Evolutionary conservation across 2,113 vertebrate species (phyloP).

Genomic region (Strigops habroptila): DNA sequence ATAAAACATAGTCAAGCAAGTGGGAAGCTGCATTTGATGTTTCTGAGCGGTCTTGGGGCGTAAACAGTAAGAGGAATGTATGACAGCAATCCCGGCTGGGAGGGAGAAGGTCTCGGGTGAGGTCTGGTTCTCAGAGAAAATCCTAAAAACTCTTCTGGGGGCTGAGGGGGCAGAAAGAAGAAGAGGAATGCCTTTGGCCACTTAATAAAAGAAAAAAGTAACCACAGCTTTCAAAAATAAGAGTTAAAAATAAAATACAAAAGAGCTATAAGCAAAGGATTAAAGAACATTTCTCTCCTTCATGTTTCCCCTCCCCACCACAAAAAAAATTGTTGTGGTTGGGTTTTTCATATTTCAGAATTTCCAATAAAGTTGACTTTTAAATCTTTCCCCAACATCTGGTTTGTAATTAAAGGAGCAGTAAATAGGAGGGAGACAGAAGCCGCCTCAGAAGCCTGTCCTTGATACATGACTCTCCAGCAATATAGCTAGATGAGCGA

Average conservation of each 20-base stretch:
- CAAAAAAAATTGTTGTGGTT: conserved; percentile 24
- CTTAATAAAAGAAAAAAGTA: conserved; percentile 26
- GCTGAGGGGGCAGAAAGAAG: background rate
- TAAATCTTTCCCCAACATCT: conserved; percentile 39
- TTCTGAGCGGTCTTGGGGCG: background rate
- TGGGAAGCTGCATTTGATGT: background rate
- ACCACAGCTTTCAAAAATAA: conserved; percentile 20
- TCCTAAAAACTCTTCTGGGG: background rate
- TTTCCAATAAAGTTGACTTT: conserved; percentile 59
- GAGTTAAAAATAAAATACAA: conserved; percentile 55
- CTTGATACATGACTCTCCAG: conserved; percentile 5
- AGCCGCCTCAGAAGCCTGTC: conserved; percentile 16
- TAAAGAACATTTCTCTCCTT: conserved; percentile 54
- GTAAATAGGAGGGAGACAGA: conserved; percentile 36
- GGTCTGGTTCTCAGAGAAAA: conserved; percentile 39
- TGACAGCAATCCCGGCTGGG: background rate
- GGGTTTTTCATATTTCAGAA: conserved; percentile 12
- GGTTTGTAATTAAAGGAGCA: conserved; percentile 28
- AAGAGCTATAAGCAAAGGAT: conserved; percentile 23
- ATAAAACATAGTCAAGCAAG: background rate
- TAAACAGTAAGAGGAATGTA: conserved; percentile 23
- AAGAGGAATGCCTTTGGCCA: background rate
- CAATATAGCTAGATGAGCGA: background rate
- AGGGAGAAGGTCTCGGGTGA: background rate
- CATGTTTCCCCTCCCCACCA: conserved; percentile 39